phyloP scores from a whole-genome alignment of 2,888 invertebrate species.

The Aporophyla lueneburgensis region DNA sequence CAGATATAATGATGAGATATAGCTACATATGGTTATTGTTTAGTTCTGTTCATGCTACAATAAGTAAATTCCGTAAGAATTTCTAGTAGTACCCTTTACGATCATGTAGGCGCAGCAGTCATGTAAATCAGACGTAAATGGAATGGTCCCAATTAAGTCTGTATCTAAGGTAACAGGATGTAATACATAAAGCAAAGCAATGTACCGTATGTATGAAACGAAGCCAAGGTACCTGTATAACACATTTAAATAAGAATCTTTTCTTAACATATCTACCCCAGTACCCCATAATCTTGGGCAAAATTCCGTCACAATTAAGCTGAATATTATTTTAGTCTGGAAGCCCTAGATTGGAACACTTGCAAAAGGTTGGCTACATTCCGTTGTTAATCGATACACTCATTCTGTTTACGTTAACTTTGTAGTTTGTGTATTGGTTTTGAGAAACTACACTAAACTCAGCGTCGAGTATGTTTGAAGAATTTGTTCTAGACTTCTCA shows the following conservation, averaged over 20 bases:
- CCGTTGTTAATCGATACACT: conserved; percentile 54
- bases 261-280: neutral
- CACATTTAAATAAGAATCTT: conserved; percentile 23
- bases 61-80: neutral
- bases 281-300: neutral
- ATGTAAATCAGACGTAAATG: conserved; percentile 49
- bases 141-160: conserved; percentile 48
- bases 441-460: conserved; percentile 35
- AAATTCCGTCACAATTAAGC: conserved; percentile 33
- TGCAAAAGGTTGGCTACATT: conserved; percentile 56
- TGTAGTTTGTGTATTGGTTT: conserved; percentile 19
- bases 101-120: neutral
- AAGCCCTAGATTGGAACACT: conserved; percentile 59
- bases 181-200: conserved; percentile 40
- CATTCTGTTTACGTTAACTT: conserved; percentile 49
- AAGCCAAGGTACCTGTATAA: conserved; percentile 37
- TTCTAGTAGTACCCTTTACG: neutral
- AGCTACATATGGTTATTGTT: neutral
- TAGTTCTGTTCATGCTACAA: neutral
- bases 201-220: conserved; percentile 17
- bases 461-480: neutral
- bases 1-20: neutral
- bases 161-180: conserved; percentile 44
- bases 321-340: conserved; percentile 35
- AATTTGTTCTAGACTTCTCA: neutral